Percentiles rank a stretch among this genome's conserved stretches.
These are phyloP conservation scores for Arothron firmamentum DNA, from an alignment of 2,113 vertebrate genomes.

Conservation along the genomic window DNA sequence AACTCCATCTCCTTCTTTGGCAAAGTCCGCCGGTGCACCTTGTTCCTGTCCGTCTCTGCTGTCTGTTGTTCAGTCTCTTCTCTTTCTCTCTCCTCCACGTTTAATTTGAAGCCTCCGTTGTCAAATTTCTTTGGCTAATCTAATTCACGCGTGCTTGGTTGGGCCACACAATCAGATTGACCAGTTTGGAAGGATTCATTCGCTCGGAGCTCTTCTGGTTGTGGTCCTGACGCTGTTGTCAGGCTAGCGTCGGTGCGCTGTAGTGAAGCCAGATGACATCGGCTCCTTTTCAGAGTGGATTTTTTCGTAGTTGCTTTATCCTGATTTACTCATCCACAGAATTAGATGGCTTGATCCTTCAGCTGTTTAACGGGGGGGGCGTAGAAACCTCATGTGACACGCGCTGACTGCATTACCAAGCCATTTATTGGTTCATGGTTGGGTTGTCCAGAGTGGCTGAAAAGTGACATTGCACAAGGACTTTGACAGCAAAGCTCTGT, in stretches of 20 bases:
- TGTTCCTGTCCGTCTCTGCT: conserved; percentile 6
- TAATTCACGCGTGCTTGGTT: background rate
- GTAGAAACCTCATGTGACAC: too few species aligned
- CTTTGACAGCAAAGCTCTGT: background rate
- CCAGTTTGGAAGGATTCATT: conserved; percentile 13
- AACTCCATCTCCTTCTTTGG: conserved; percentile 62
- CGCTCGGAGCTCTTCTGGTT: conserved; percentile 19
- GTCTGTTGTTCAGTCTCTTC: conserved; percentile 21
- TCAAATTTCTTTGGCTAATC: background rate
- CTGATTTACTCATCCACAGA: background rate
- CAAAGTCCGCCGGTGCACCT: conserved; percentile 10
- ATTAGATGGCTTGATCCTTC: background rate
- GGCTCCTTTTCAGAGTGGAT: conserved; percentile 1
- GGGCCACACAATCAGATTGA: too few species aligned
- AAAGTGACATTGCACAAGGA: too few species aligned
- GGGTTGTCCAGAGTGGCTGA: too few species aligned
- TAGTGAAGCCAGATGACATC: background rate
- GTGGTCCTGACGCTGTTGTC: conserved; percentile 11
- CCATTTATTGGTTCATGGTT: background rate
- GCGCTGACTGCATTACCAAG: background rate
- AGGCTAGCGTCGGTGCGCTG: conserved; percentile 8
- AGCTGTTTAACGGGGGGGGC: background rate
- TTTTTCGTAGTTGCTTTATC: conserved; percentile 6
- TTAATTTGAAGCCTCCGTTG: conserved; percentile 5
- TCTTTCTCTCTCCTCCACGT: conserved; percentile 19